These are phyloP conservation scores for Motacilla tschutschensis DNA, from an alignment of 2,113 vertebrate species.

Conservation along the genomic window DNA sequence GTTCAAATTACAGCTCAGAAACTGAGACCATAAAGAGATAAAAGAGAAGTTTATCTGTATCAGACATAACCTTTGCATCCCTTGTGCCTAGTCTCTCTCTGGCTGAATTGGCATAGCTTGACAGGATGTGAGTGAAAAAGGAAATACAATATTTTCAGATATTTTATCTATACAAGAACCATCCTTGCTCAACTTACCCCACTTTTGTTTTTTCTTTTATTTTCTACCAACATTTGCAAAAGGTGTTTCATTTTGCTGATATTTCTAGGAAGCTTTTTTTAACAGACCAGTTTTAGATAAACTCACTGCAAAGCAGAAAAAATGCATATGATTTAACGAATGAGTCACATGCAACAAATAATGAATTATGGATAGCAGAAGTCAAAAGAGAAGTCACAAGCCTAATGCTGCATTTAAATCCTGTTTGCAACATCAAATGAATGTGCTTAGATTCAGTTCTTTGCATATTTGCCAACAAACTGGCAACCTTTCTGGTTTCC, in stretches of 20 bases:
- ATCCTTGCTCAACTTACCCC: background rate
- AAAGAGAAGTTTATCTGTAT: background rate
- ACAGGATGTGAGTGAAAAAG: background rate
- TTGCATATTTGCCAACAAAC: background rate
- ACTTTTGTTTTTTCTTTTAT: background rate
- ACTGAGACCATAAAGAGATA: background rate
- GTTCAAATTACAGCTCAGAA: slow-evolving; percentile 35
- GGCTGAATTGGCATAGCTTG: background rate
- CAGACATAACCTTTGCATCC: background rate
- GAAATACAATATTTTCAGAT: background rate
- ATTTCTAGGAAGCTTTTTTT: background rate
- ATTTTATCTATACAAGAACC: background rate
- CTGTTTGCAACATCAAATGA: slow-evolving; percentile 9
- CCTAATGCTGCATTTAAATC: slow-evolving; percentile 15
- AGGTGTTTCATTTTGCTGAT: background rate
- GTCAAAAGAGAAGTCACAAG: slow-evolving; percentile 23
- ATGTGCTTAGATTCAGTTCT: background rate
- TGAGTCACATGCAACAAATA: background rate
- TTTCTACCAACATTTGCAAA: background rate
- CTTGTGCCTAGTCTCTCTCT: background rate
- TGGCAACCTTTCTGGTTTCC: background rate
- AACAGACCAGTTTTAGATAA: background rate
- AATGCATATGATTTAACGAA: background rate
- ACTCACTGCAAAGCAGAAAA: background rate
- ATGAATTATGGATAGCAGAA: slow-evolving; percentile 18